Evolutionary conservation across 2,797 vertebrate species (phyloP), one percentile per base, ranked within the genome.

Genomic region (Enteromius thamalakanensis): DNA sequence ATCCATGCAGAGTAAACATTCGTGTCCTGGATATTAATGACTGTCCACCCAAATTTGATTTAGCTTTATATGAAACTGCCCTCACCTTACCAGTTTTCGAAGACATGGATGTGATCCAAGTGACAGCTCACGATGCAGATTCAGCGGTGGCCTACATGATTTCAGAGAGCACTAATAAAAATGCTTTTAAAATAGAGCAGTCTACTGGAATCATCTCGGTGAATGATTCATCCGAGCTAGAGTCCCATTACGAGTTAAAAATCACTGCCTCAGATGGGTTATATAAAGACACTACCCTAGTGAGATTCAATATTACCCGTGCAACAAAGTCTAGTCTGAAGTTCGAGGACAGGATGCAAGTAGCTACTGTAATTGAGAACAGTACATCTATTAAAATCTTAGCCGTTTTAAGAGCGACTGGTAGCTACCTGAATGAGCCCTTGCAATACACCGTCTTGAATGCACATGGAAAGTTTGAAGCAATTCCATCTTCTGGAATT

Each of bases 221-320:
- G 80, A 92, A 91, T 81, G 94, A 97, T 34, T 90, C 90, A 42
- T 92, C 94, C 3, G 85, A 92, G 3, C 91, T 98, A 32, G 90
- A 87, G 32, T 80, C 82, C 0, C 91, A 93, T 87, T 93, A 91
- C 70, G 93, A 97, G 71, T 91, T 99, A 65, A 90, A 74, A 0
- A 87, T 99, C 81, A 93, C 89, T 92, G 97, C 96, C 40, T 95
- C 94, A 3, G 98, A 99, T 69, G 96, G 96, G 11, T 92, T 97
- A 3, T 97, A 95, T 88, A 94, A 96, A 89, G 96, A 95, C 81
- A 94, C 89, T 0, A 92, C 96, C 1, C 71, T 94, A 3, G 94
- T 99, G 74, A 95, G 91, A 72, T 87, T 99, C 45, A 95, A 96
- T 75, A 84, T 95, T 53, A 96, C 93, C 34, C 92, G 91, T 69